Conservation (phyloP, 1,140 invertebrate genomes). For the Hermatobates lingyangjiaoensis region DNA sequence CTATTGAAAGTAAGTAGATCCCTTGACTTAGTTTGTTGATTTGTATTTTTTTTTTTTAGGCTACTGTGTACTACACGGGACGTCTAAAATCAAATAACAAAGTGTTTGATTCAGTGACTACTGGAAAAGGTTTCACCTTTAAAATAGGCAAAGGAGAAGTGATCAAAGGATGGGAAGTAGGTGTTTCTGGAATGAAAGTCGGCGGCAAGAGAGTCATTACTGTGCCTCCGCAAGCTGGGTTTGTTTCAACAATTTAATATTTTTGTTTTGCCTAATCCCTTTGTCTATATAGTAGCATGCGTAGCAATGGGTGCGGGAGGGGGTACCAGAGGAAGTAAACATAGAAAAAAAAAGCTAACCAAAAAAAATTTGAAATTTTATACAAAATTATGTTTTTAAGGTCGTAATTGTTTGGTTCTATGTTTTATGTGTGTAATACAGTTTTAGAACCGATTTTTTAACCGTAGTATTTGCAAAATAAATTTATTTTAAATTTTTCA, state of each 20-base stretch:
- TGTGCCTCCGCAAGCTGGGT: constrained; percentile 69
- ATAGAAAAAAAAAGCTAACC: not conserved
- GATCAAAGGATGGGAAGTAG: constrained; percentile 81
- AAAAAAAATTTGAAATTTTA: not conserved
- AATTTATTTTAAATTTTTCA: too few relatives aligned
- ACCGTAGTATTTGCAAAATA: too few relatives aligned
- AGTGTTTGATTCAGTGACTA: constrained; percentile 48
- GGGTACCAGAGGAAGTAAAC: not conserved
- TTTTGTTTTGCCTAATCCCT: not conserved
- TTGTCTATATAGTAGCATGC: not conserved
- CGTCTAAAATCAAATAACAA: constrained; percentile 60
- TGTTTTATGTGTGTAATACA: too few relatives aligned
- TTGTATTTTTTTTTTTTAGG: constrained; percentile 18
- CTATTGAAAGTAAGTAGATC: too few relatives aligned
- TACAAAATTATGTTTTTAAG: not conserved
- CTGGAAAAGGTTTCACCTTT: constrained; percentile 70
- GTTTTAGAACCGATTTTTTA: not conserved
- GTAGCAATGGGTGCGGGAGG: not conserved
- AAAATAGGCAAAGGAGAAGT: constrained; percentile 65
- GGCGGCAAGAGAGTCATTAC: constrained; percentile 73
- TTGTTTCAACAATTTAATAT: constrained; percentile 25
- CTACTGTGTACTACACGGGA: constrained; percentile 54
- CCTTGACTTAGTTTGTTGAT: too few relatives aligned
- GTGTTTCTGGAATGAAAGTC: constrained; percentile 73
- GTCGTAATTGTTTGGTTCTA: not conserved